A percentile compares a stretch with the other conserved stretches of the same genome.
Conservation (phyloP, 2,888 invertebrate genomes). For the Plagodis pulveraria region DNA sequence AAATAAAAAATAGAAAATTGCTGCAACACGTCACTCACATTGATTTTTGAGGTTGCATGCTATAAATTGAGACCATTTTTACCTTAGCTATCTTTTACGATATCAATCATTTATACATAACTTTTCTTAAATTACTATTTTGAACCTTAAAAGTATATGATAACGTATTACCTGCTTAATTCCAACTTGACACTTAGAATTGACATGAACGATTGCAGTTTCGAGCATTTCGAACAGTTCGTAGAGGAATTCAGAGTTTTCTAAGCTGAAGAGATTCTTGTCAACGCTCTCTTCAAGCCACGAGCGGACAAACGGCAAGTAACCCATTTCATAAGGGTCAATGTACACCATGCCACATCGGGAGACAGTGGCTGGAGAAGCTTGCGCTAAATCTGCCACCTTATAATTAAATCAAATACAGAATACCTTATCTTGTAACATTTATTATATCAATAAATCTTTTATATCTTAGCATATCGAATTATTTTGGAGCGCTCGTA, state of each 20-base stretch:
- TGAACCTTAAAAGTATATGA: no score
- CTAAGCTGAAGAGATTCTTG: conserved; percentile 75
- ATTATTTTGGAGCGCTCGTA: no score
- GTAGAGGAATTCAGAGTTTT: conserved; percentile 87
- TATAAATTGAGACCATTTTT: no score
- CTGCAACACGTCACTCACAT: no score
- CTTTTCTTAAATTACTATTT: no score
- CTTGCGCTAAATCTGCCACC: conserved; percentile 93
- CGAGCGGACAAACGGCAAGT: conserved; percentile 91
- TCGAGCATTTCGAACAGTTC: conserved; percentile 89
- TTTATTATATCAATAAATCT: no score
- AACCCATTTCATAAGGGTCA: conserved; percentile 92
- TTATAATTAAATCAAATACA: conserved; percentile 29
- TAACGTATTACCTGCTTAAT: conserved; percentile 87
- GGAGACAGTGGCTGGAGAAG: conserved; percentile 95
- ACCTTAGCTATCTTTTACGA: no score
- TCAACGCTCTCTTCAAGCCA: conserved; percentile 87
- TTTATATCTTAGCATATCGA: no score
- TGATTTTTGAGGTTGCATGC: no score
- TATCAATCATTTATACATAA: no score
- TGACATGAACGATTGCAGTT: conserved; percentile 87
- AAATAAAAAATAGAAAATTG: no score
- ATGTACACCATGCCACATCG: conserved; percentile 96
- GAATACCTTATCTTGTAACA: no score
- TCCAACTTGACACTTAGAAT: conserved; percentile 88